Conservation (phyloP, 2,113 vertebrate genomes). For the Antechinus flavipes region DNA sequence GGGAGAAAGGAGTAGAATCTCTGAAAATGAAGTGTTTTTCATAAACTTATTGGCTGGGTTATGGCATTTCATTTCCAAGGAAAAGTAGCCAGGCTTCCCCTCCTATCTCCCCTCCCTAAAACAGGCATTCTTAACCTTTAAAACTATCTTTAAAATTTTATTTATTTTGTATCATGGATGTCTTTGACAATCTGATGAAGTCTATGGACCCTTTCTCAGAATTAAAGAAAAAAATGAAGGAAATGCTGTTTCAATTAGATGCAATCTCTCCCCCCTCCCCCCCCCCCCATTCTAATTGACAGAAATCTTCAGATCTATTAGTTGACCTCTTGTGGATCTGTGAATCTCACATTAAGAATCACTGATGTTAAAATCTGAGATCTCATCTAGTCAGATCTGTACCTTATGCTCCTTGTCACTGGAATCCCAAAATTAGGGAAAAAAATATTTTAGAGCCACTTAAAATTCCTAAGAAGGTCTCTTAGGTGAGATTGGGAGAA, state of each 20-base stretch:
- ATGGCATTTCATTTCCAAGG: constrained; percentile 42
- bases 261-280: neutral
- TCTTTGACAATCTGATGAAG: neutral
- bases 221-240: neutral
- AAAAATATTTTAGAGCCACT: neutral
- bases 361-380: neutral
- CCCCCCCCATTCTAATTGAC: neutral
- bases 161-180: neutral
- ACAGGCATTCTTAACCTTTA: neutral
- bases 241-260: neutral
- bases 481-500: neutral
- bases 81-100: constrained; percentile 52
- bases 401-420: neutral
- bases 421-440: neutral
- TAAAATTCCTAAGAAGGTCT: neutral
- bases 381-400: neutral
- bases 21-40: constrained; percentile 41
- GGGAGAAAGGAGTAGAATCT: constrained; percentile 29
- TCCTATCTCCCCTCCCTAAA: constrained; percentile 36
- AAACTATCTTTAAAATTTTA: too few relatives aligned
- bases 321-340: neutral
- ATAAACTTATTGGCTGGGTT: constrained; percentile 41
- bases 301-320: neutral
- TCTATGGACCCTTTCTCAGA: neutral
- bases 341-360: neutral